Base-by-base conservation (phyloP, 2,888 invertebrate species). In the Acanthoscelides obtectus region DNA sequence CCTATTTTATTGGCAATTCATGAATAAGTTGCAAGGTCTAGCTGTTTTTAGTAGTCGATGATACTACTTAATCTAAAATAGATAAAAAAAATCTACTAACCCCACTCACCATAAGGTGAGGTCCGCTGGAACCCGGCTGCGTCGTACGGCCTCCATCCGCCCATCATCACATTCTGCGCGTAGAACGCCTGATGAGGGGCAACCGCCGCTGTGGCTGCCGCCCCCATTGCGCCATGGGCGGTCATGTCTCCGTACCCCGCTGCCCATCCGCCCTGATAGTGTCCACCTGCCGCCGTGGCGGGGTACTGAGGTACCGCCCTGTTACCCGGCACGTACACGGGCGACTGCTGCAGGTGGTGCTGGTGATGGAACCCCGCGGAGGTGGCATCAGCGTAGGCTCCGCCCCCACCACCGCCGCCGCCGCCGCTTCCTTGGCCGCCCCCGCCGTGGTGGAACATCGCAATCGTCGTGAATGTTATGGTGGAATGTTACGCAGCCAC, bases 141-240 rank as follows among this genome's bases (percentile, higher is more conserved):
- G 82, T 94, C 94, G 87, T 94, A 94, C 20, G 89, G 87, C 78
- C 93, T 89, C 90, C 94, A 93, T 25, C 90, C 89, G 70, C 89
- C 87, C 90, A 92, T 91, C 81, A 93, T 92, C 84, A 93, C 91
- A 85, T 94, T 94, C 85, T 94, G 94, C 27, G 69, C 69, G 20
- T 94, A 94, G 79, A 94, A 93, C 66, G 88, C 87, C 73, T 83
- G 76, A 19, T 84, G 83, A 71, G 81, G 81, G 22, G 79, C 79
- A 25, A 83, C 80, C 21, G 82, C 81, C 71, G 83, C 83, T 74
- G 70, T 83, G 83, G 22, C 81, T 78, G n/a, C 81, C 21, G 66
- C 19, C 20, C 66, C 19, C 22, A n/a, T 17, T n/a, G 64, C 64
- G 8, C 22, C 20, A 17, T 45, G 45, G 45, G 45, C 45, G 45